Percentiles rank a stretch among this genome's conserved stretches.
phyloP scores from a whole-genome alignment of 2,888 invertebrate species.

The Nephrotoma flavescens region DNA sequence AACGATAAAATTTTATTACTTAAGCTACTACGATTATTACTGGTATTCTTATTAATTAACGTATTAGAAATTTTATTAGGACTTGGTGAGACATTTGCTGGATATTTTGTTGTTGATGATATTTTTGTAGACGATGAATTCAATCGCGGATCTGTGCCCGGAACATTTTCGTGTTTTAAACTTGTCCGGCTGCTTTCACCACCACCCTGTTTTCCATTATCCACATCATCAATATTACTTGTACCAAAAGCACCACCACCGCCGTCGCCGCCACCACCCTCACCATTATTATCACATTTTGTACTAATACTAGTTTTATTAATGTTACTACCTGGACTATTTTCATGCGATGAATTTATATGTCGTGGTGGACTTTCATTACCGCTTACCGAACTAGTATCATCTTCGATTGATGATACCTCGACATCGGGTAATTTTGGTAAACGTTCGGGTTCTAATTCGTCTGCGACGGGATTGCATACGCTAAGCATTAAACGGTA shows the following conservation, averaged over 20 bases:
- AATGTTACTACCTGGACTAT: conserved; percentile 15
- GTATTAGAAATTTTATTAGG: background rate
- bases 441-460: conserved; percentile 24
- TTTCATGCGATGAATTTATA: conserved; percentile 14
- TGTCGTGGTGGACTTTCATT: conserved; percentile 33
- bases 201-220: background rate
- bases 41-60: background rate
- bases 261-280: background rate
- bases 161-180: background rate
- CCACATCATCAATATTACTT: background rate
- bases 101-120: background rate
- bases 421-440: conserved; percentile 26
- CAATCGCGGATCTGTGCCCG: background rate
- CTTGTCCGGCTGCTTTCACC: background rate
- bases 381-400: conserved; percentile 39
- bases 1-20: background rate
- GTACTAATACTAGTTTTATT: background rate
- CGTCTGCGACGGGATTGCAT: conserved; percentile 39
- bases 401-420: conserved; percentile 34
- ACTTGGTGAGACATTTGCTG: background rate
- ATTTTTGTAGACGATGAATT: background rate
- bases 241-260: background rate
- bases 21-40: background rate
- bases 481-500: conserved; percentile 76
- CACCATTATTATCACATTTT: background rate